Evolutionary conservation across 2,113 vertebrate species (phyloP).

Genomic region (Arvicanthis niloticus): DNA sequence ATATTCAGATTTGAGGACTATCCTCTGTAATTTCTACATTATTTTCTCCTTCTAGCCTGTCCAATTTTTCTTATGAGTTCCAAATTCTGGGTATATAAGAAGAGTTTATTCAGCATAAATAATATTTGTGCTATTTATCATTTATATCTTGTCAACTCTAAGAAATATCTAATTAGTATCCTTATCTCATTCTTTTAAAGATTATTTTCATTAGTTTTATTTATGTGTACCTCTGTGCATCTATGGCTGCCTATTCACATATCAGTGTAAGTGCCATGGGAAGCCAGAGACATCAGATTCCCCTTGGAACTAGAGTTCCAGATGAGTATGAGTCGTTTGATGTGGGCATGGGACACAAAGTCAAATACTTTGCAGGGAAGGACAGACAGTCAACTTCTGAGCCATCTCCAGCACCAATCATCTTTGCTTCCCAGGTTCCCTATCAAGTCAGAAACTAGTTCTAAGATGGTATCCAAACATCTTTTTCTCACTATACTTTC

Average conservation of each 20-base stretch:
- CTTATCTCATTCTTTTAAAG: too few relatives aligned
- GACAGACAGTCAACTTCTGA: not conserved
- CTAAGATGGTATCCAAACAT: not conserved
- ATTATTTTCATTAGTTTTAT: not conserved
- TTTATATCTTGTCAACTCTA: not conserved
- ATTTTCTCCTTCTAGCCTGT: not conserved
- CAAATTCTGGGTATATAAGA: not conserved
- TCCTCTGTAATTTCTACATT: not conserved
- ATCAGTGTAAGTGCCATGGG: too few relatives aligned
- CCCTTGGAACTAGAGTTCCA: not conserved
- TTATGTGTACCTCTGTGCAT: not conserved
- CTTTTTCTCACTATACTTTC: not conserved
- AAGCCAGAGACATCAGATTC: not conserved
- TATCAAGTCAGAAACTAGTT: not conserved
- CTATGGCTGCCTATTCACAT: not conserved
- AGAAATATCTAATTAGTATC: not conserved
- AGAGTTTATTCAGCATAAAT: not conserved
- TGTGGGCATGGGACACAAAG: too few relatives aligned
- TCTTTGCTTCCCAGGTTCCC: not conserved
- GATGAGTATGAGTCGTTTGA: rapidly evolving
- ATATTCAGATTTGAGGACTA: not conserved
- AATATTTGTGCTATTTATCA: too few relatives aligned
- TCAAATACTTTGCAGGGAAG: not conserved
- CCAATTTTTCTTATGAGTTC: not conserved
- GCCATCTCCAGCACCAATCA: not conserved